These are phyloP conservation scores for Ginglymostoma cirratum DNA, from an alignment of 2,113 vertebrate genomes.

Conservation along the genomic window DNA sequence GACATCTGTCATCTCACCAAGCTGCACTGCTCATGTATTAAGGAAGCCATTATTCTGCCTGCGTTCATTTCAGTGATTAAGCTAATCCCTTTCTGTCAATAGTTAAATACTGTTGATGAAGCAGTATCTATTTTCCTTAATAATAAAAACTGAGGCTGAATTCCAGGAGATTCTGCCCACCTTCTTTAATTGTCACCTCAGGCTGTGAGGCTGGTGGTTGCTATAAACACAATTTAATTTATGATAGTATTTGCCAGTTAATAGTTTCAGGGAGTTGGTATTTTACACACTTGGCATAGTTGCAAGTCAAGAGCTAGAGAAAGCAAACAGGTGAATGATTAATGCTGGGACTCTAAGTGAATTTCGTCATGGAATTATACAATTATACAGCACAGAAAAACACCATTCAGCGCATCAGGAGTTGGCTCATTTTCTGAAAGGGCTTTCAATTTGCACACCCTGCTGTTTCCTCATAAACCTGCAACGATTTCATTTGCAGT, in stretches of 20 bases:
- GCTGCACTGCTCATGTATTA: background rate
- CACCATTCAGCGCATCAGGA: background rate
- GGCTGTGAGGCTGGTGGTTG: conserved; percentile 78
- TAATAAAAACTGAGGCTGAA: too few species aligned
- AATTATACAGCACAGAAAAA: background rate
- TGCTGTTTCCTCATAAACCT: background rate
- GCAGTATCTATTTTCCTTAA: background rate
- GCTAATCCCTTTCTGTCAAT: background rate
- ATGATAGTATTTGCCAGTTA: conserved; percentile 79
- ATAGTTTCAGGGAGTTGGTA: conserved; percentile 88
- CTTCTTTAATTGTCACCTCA: conserved; percentile 50
- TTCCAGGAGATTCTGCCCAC: background rate
- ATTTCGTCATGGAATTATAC: background rate
- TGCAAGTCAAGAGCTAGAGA: background rate
- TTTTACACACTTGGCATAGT: conserved; percentile 62
- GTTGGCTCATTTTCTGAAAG: background rate
- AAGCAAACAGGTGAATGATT: too few species aligned
- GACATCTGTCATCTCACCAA: background rate
- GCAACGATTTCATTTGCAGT: background rate
- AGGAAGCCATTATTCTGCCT: background rate
- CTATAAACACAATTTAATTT: conserved; percentile 88
- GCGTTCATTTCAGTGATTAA: background rate
- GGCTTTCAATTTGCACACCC: background rate
- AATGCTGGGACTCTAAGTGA: background rate
- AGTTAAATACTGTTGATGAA: background rate